These are phyloP conservation scores for Melanocharis versteri DNA, from an alignment of 2,113 vertebrate species.

Conservation along the genomic window DNA sequence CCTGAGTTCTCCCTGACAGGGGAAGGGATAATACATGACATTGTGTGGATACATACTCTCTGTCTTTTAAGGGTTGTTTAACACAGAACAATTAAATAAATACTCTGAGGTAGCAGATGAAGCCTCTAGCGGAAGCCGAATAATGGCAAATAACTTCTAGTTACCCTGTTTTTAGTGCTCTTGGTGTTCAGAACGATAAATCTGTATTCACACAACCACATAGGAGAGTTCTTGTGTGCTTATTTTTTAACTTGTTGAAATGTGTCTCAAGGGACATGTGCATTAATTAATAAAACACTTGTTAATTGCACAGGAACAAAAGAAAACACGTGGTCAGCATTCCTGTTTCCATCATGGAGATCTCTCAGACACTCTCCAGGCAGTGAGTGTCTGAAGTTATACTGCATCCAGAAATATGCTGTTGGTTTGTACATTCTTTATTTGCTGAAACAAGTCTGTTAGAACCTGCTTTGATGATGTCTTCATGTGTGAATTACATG, in stretches of 20 bases:
- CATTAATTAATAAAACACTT: conserved; percentile 35
- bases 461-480: conserved; percentile 63
- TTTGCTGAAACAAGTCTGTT: conserved; percentile 50
- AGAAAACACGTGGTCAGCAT: conserved; percentile 24
- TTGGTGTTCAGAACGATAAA: background rate
- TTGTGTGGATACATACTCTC: background rate
- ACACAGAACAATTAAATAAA: background rate
- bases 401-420: conserved; percentile 31
- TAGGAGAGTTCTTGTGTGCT: background rate
- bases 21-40: background rate
- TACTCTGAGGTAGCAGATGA: background rate
- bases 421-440: background rate
- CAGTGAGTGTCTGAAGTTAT: background rate
- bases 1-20: background rate
- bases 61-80: background rate
- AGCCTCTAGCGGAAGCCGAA: background rate
- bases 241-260: background rate
- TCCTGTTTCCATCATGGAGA: background rate
- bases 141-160: background rate
- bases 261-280: background rate
- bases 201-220: background rate
- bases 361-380: background rate
- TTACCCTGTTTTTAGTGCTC: background rate
- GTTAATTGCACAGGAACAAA: conserved; percentile 37
- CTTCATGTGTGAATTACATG: conserved; percentile 51